Evolutionary conservation across 2,113 vertebrate genomes (phyloP), one percentile per base, ranked within the genome.

Genomic region (Caranx ignobilis): DNA sequence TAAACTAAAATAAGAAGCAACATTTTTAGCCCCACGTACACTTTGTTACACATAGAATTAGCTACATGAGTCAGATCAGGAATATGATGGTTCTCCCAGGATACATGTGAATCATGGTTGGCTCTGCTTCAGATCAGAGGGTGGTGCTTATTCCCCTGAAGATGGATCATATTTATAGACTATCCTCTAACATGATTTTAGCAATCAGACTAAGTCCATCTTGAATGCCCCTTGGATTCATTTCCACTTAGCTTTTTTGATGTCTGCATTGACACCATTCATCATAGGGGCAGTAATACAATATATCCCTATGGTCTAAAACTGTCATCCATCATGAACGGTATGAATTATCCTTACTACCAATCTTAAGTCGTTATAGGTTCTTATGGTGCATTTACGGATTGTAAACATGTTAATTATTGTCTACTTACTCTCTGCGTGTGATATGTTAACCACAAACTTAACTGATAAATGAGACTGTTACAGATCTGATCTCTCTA

Each of bases 351-450:
- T 72, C n/a, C 37, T 43, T 26, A 2, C 54, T 16, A 26, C 1
- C 2, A 52, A 43, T 45, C 60, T 9, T 50, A 79, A 37, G 32
- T 80, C 59, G 57, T 50, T 66, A 80, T 66, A 57, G 61, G 55
- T 61, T 84, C 31, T 62, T n/a, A 57, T 13, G 50, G 48, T 56
- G 26, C 39, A 43, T 19, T 7, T 2, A 35, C 3, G 39, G 57
- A 59, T 15, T 31, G 18, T 41, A 6, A 43, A 32, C 12, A 6
- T 65, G 12, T 41, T 75, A n/a, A 21, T 31, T 37, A 41, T 47
- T 15, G n/a, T 52, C 41, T 41, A 9, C 31, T 26, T 19, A 9
- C 16, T 19, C 48, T 50, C 19, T 11, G 31, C 26, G 21, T 56
- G 52, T n/a, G 34, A 47, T 16, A 43, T 63, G 63, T 37, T 35